Evolutionary conservation across 2,888 invertebrate genomes (phyloP).

Genomic region (Eupithecia subfuscata): DNA sequence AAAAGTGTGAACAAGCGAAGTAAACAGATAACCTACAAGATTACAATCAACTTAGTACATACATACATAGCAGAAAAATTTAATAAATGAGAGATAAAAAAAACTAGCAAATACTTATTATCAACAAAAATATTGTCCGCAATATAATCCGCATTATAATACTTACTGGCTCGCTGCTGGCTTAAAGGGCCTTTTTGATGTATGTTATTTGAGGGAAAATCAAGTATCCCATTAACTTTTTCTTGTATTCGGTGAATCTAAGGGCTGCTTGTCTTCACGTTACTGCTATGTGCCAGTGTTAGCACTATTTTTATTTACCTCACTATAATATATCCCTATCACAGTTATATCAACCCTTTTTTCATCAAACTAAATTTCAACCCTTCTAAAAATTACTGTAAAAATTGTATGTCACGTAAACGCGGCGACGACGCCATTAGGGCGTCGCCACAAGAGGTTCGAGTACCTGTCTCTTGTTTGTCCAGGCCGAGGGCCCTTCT

Average conservation of each 20-base stretch:
- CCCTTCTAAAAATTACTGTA: slow-evolving; percentile 19
- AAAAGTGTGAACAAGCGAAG: too few species aligned
- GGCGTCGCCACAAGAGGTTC: slow-evolving; percentile 62
- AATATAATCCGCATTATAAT: too few species aligned
- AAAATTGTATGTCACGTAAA: slow-evolving; percentile 46
- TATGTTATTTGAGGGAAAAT: slow-evolving; percentile 35
- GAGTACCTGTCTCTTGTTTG: slow-evolving; percentile 74
- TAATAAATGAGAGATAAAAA: too few species aligned
- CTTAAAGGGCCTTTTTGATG: slow-evolving; percentile 50
- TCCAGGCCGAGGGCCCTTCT: slow-evolving; percentile 65
- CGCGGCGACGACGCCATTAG: slow-evolving; percentile 65
- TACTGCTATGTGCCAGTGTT: neutral
- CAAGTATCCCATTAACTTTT: neutral
- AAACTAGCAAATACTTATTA: too few species aligned
- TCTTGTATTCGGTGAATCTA: neutral
- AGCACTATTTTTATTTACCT: neutral
- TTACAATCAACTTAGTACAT: too few species aligned
- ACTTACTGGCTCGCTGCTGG: slow-evolving; percentile 51
- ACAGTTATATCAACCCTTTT: neutral
- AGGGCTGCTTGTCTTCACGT: neutral
- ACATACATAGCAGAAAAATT: too few species aligned
- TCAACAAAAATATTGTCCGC: too few species aligned
- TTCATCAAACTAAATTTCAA: slow-evolving; percentile 22
- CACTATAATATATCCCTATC: too few species aligned
- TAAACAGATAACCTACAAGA: too few species aligned